Evolutionary conservation across 2,888 invertebrate species (phyloP).

Genomic region (Odontocerum albicorne): DNA sequence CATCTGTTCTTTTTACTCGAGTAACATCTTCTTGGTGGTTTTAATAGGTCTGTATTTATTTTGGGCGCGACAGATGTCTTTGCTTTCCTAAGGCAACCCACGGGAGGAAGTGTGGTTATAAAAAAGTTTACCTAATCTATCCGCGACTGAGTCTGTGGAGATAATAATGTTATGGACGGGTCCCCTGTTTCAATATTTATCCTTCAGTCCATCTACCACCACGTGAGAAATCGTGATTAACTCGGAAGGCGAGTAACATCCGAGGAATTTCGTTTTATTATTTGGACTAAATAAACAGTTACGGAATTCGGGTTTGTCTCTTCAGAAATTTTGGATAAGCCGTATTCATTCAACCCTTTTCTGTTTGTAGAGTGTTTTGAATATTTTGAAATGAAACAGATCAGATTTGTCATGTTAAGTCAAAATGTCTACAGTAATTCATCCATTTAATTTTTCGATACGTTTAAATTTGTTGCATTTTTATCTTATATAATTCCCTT

Average conservation of each 20-base stretch:
- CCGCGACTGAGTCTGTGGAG: not conserved
- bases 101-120: conserved; percentile 11
- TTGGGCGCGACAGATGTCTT: conserved; percentile 22
- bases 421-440: too few relatives aligned
- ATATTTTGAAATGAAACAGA: too few relatives aligned
- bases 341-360: too few relatives aligned
- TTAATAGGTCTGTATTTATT: conserved; percentile 24
- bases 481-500: too few relatives aligned
- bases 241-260: not conserved
- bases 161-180: not conserved
- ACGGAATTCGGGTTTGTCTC: too few relatives aligned
- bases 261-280: too few relatives aligned
- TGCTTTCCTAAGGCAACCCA: conserved; percentile 15
- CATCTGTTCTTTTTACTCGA: not conserved
- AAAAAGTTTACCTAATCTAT: conserved; percentile 12
- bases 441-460: too few relatives aligned
- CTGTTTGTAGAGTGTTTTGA: too few relatives aligned
- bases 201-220: not conserved
- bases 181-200: conserved; percentile 7
- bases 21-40: conserved; percentile 1
- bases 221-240: not conserved
- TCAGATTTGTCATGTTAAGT: too few relatives aligned
- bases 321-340: too few relatives aligned
- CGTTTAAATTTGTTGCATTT: too few relatives aligned
- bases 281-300: too few relatives aligned